Evolutionary conservation across 1,140 invertebrate species (phyloP).

Genomic region (Gryllus bimaculatus): DNA sequence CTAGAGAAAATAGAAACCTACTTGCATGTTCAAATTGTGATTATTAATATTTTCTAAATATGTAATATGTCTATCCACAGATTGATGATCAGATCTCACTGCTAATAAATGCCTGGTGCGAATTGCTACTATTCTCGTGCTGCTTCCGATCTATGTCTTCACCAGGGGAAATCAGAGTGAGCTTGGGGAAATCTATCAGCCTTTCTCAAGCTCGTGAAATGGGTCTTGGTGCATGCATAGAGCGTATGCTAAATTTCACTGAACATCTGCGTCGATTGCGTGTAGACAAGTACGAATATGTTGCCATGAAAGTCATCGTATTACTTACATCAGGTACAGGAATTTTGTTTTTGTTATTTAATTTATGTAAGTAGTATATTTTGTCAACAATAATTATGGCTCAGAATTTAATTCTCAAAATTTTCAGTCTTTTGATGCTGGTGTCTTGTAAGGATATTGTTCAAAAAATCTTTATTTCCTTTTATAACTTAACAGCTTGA

Average conservation of each 20-base stretch:
- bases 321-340: slow-evolving; percentile 77
- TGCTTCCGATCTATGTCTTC: slow-evolving; percentile 80
- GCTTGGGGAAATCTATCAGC: slow-evolving; percentile 64
- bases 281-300: slow-evolving; percentile 95
- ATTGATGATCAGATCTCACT: slow-evolving; percentile 95
- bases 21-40: no score
- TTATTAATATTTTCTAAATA: no score
- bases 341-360: slow-evolving; percentile 11
- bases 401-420: no score
- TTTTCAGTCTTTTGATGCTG: no score
- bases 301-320: slow-evolving; percentile 91
- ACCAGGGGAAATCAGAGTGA: slow-evolving; percentile 76
- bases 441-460: no score
- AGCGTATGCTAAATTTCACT: slow-evolving; percentile 88
- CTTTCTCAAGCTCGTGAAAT: slow-evolving; percentile 61
- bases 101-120: slow-evolving; percentile 96
- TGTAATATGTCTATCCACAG: slow-evolving; percentile 39
- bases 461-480: no score
- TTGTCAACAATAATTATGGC: no score
- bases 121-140: slow-evolving; percentile 84
- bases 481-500: no score
- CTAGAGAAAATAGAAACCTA: no score
- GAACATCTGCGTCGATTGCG: slow-evolving; percentile 79
- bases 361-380: neutral
- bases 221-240: slow-evolving; percentile 71